Conservation (phyloP, 1,140 invertebrate species). For the Formica exsecta region DNA sequence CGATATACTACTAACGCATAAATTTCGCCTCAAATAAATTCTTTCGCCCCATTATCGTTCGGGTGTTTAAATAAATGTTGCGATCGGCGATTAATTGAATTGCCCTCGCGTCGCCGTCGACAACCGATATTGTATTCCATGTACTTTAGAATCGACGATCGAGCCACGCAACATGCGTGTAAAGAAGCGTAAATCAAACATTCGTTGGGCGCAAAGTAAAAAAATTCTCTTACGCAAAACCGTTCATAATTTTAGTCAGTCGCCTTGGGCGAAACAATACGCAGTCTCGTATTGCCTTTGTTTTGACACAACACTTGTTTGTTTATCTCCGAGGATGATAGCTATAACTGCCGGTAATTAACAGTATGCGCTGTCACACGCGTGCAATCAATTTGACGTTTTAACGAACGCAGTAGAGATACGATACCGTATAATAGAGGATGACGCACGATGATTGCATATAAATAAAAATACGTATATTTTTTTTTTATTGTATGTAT, state of each 20-base stretch:
- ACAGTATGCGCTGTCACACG: slow-evolving; percentile 60
- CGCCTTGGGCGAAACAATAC: slow-evolving; percentile 35
- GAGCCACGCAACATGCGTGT: background rate
- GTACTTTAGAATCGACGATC: slow-evolving; percentile 35
- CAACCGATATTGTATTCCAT: slow-evolving; percentile 20
- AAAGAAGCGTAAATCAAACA: background rate
- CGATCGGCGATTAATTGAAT: slow-evolving; percentile 60
- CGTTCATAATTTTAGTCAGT: slow-evolving; percentile 10
- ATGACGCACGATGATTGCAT: background rate
- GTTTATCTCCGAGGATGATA: slow-evolving; percentile 61
- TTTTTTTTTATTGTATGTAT: background rate
- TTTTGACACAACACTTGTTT: slow-evolving; percentile 45
- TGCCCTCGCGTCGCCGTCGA: slow-evolving; percentile 41
- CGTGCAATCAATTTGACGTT: slow-evolving; percentile 65
- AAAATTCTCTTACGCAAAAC: slow-evolving; percentile 25
- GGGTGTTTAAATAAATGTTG: slow-evolving; percentile 53
- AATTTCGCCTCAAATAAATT: slow-evolving; percentile 54
- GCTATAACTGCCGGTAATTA: slow-evolving; percentile 59
- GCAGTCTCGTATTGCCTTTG: background rate
- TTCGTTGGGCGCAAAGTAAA: slow-evolving; percentile 38
- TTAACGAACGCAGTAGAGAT: slow-evolving; percentile 8
- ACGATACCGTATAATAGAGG: background rate
- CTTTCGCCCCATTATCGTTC: slow-evolving; percentile 57
- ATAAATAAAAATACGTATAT: background rate
- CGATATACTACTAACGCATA: slow-evolving; percentile 37